Conservation (phyloP, 2,797 vertebrate genomes). For the Danio tinwini region DNA sequence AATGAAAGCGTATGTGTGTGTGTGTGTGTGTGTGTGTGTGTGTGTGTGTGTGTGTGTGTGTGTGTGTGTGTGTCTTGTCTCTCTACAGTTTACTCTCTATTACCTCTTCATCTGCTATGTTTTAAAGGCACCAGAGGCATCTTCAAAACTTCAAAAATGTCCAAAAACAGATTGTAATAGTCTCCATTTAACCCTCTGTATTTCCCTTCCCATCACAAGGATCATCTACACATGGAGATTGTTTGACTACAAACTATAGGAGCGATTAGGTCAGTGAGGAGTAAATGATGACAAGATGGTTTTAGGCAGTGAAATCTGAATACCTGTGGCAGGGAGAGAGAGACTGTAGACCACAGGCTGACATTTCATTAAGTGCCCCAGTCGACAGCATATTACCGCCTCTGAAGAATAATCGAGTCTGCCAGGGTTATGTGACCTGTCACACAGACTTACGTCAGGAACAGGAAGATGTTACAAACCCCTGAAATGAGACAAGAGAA, state of each 20-base stretch:
- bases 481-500: conserved; percentile 6
- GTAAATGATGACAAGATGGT: conserved; percentile 58
- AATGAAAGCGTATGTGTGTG: conserved; percentile 10
- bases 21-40: not conserved
- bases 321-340: conserved; percentile 53
- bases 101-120: conserved; percentile 3
- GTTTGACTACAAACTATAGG: conserved; percentile 68
- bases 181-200: not conserved
- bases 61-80: not conserved
- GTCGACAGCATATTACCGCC: conserved; percentile 63
- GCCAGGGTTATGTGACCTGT: conserved; percentile 73
- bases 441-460: conserved; percentile 65
- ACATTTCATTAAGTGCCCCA: conserved; percentile 48
- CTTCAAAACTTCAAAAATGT: not conserved
- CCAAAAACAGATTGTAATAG: not conserved
- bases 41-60: not conserved
- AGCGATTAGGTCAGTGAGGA: conserved; percentile 69
- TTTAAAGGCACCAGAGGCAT: not conserved
- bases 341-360: conserved; percentile 47
- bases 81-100: not conserved
- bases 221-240: conserved; percentile 11
- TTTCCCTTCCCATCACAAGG: not conserved
- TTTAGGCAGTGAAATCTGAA: conserved; percentile 74
- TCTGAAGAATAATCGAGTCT: conserved; percentile 66
- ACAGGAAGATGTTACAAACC: conserved; percentile 57